Percentiles rank a stretch among this genome's conserved stretches.
Conservation (phyloP, 2,888 invertebrate species). For the Microctonus hyperodae region DNA sequence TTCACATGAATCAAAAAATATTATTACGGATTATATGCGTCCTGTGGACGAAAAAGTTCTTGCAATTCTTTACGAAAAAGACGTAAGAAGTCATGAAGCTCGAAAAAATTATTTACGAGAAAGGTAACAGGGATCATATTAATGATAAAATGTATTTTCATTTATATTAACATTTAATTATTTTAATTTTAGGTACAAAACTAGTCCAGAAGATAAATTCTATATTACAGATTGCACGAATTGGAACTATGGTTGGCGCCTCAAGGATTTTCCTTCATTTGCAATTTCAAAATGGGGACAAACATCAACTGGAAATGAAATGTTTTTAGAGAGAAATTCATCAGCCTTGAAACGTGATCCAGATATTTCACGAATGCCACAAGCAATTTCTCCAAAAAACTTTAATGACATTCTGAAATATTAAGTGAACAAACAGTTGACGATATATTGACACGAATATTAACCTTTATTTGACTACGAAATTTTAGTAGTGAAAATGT, state of each 20-base stretch:
- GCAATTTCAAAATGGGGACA: constrained; percentile 40
- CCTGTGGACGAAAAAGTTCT: constrained; percentile 47
- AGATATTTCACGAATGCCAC: constrained; percentile 25
- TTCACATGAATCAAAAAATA: constrained; percentile 37
- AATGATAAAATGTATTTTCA: constrained; percentile 1
- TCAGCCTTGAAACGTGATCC: constrained; percentile 48
- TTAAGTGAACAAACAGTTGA: constrained; percentile 26
- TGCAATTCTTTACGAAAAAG: constrained; percentile 47
- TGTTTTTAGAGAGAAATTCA: constrained; percentile 49
- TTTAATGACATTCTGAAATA: constrained; percentile 45
- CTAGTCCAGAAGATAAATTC: constrained; percentile 52
- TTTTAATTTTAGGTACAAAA: constrained; percentile 44
- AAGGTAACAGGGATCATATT: constrained; percentile 48
- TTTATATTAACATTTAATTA: background rate
- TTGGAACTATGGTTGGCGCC: constrained; percentile 56
- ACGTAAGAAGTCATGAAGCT: constrained; percentile 47
- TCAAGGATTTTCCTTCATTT: constrained; percentile 46
- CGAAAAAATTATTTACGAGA: constrained; percentile 49
- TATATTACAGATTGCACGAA: constrained; percentile 54
- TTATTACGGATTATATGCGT: constrained; percentile 48
- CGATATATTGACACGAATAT: constrained; percentile 8
- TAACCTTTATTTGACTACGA: constrained; percentile 8
- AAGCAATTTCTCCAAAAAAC: constrained; percentile 43
- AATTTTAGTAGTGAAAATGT: constrained; percentile 14
- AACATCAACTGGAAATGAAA: constrained; percentile 43